Evolutionary conservation across 2,113 vertebrate species (phyloP).

Genomic region (Cryptoleucopteryx plumbea): DNA sequence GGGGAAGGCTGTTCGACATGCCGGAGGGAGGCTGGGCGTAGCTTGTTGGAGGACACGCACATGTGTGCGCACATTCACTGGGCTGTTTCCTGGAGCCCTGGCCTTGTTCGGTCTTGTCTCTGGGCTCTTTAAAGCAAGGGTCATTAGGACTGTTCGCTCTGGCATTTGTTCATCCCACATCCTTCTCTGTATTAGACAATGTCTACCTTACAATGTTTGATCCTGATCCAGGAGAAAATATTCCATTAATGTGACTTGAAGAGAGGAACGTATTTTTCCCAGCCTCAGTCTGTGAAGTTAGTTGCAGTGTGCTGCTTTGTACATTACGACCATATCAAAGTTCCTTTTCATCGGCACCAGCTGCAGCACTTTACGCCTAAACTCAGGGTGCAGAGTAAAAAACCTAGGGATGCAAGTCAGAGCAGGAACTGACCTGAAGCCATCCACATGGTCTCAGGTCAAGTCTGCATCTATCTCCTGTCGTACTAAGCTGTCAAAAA

Average conservation of each 20-base stretch:
- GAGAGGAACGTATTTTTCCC: not conserved
- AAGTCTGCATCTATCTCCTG: not conserved
- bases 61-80: not conserved
- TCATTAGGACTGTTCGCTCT: slow-evolving; percentile 14
- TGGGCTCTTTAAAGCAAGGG: slow-evolving; percentile 1
- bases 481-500: not conserved
- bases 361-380: not conserved
- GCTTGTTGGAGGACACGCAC: not conserved
- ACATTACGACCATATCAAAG: rapidly evolving
- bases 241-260: not conserved
- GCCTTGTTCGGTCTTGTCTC: slow-evolving; percentile 52
- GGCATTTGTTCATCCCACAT: slow-evolving; percentile 35
- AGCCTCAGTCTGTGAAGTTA: not conserved
- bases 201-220: slow-evolving; percentile 47
- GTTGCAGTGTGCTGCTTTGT: not conserved
- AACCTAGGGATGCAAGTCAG: not conserved
- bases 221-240: slow-evolving; percentile 37
- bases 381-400: not conserved
- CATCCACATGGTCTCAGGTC: not conserved
- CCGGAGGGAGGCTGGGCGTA: not conserved
- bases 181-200: slow-evolving; percentile 37
- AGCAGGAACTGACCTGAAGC: not conserved
- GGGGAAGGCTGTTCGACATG: not conserved
- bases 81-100: slow-evolving; percentile 8
- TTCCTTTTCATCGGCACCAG: not conserved